Evolutionary conservation across 2,113 vertebrate genomes (phyloP), one percentile per base, ranked within the genome.

Genomic region (Tamias sibiricus): DNA sequence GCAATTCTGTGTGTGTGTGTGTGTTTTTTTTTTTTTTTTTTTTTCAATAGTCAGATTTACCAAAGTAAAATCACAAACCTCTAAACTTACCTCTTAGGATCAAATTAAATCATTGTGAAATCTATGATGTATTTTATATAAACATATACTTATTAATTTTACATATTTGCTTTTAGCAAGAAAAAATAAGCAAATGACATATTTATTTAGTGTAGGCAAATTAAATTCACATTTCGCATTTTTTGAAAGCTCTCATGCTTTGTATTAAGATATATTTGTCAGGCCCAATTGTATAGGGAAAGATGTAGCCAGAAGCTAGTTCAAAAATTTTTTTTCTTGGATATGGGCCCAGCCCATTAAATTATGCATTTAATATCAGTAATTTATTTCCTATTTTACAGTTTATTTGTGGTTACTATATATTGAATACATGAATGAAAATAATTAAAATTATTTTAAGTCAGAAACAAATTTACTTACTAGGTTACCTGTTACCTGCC

Each of bases 351-450:
- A 95, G 59, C 66, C 54, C 87, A 93, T 95, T 93, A 93, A 96
- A 96, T 95, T 93, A 96, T 88, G 47, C 59, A 93, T 93, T 95
- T 95, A 96, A 81, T 95, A 97, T 81, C 59, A 92, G 76, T 72
- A 90, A 62, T 47, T 92, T 91, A 96, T 94, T 95, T 97, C 66
- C 42, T 87, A 96, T 93, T 95, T 96, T 82, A 95, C 47, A 90
- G 83, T 90, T 91, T 74, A 96, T 92, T 96, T 91, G 40, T 96
- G 83, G 85, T 87, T 94, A 95, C 57, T 76, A 96, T 72, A 89
- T 90, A 89, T 0, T 80, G 57, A 98, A 94, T 97, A 90, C 91
- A 87, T 95, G 94, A 95, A 69, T 72, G 91, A 96, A 84, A 93
- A 42, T 8, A 83, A 92, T 52, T 91, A 86, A 87, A n/a, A 79